These are phyloP conservation scores for Empidonax alnorum DNA, from an alignment of 2,113 vertebrate genomes.

Conservation along the genomic window DNA sequence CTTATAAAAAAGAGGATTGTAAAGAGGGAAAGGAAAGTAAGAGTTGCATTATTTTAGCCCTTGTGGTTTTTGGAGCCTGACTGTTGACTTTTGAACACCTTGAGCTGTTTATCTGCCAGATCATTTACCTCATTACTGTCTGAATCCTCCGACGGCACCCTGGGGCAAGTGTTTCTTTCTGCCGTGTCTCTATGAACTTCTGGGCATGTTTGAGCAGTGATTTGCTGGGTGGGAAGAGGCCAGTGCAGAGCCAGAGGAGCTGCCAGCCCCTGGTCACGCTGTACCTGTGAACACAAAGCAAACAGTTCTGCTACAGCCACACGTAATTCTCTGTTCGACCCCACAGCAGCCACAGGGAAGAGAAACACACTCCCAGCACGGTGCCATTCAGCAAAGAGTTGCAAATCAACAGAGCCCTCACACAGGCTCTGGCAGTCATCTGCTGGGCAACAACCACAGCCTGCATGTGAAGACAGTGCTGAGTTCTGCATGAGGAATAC, in stretches of 20 bases:
- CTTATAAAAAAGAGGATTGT: background rate
- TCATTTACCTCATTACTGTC: slow-evolving; percentile 84
- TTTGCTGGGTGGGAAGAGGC: slow-evolving; percentile 90
- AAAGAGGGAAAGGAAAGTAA: background rate
- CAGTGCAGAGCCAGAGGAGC: slow-evolving; percentile 93
- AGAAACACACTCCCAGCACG: background rate
- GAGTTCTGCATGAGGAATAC: background rate
- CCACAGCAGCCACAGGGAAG: background rate
- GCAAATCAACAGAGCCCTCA: background rate
- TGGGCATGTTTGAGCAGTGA: slow-evolving; percentile 84
- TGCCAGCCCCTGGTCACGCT: slow-evolving; percentile 93
- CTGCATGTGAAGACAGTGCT: background rate
- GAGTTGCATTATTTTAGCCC: background rate
- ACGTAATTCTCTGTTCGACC: background rate
- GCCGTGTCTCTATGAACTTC: slow-evolving; percentile 88
- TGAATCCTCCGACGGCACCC: slow-evolving; percentile 87
- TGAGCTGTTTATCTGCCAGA: background rate
- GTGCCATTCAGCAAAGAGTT: background rate
- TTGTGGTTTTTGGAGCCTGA: background rate
- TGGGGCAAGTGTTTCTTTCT: slow-evolving; percentile 76
- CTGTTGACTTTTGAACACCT: background rate
- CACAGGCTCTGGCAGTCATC: background rate
- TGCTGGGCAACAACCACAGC: background rate
- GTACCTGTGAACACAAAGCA: slow-evolving; percentile 74
- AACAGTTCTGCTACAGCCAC: background rate